Evolutionary conservation across 2,113 vertebrate species (phyloP), one percentile per base, ranked within the genome.

Genomic region (Indicator indicator): DNA sequence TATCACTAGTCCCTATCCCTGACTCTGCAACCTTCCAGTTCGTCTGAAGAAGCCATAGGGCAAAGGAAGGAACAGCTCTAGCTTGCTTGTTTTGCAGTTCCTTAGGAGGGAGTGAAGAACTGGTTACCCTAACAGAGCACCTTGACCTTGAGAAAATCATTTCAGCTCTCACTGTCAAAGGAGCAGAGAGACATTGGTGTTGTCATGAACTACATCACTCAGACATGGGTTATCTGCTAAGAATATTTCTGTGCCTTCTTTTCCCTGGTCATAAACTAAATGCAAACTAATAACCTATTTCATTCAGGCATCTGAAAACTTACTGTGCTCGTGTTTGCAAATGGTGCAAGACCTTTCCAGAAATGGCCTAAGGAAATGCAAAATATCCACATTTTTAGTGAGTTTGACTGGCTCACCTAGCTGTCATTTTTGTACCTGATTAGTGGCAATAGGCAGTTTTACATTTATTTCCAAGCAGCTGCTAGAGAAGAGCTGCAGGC

Each of bases 401-500:
- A 70, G 40, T 46, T 33, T 91, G 77, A 84, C 36, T 72, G 32
- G 59, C 59, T 46, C 42, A 77, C 67, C 20, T 52, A 76, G 67
- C 71, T 92, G 84, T 91, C 89, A 94, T 80, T 88, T 63, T 19
- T 85, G 69, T 70, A 36, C 38, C 55, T 90, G 73, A 88, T 85
- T 70, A 79, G 79, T 32, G 36, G 68, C 88, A 95, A 94, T 12
- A 58, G 65, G 91, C 93, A 82, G 72, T 67, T 83, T 63, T 70
- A 32, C 79, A 74, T 67, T 94, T 89, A 21, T 84, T 95, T 91
- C 78, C 67, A 92, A 92, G 88, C 21, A 93, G 87, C 86, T 94
- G 95, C 77, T 71, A 93, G 62, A 77, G 63, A 95, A 87, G 40
- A 81, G 56, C 83, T 95, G 83, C 82, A 83, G 91, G 91, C 54